These are phyloP conservation scores for Pammene aurita DNA, from an alignment of 2,888 invertebrate genomes.

Conservation along the genomic window DNA sequence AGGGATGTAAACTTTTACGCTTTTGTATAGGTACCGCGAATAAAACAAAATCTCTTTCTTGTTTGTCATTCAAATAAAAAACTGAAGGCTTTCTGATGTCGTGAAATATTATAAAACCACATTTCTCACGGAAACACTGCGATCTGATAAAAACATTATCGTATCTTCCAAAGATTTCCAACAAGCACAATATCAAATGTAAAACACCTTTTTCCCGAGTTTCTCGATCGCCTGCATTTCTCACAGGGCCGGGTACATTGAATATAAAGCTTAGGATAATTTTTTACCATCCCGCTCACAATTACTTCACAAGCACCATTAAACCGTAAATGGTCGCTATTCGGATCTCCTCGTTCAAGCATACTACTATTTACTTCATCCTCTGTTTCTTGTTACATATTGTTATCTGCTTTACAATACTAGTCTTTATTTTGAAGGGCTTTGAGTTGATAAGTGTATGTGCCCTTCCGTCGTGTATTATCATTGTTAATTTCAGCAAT, in stretches of 20 bases:
- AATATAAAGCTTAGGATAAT: conserved; percentile 31
- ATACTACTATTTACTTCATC: conserved; percentile 62
- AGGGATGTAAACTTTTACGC: not conserved
- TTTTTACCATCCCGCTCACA: conserved; percentile 48
- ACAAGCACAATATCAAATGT: conserved; percentile 10
- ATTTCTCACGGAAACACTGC: not conserved
- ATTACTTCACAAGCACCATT: conserved; percentile 61
- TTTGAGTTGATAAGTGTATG: conserved; percentile 50
- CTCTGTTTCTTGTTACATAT: conserved; percentile 51
- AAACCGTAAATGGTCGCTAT: conserved; percentile 62
- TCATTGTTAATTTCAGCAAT: conserved; percentile 74
- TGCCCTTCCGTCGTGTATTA: conserved; percentile 54
- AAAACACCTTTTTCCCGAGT: conserved; percentile 24
- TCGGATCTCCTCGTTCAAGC: conserved; percentile 61
- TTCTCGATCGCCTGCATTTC: conserved; percentile 24
- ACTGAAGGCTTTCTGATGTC: not conserved
- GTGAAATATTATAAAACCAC: not conserved
- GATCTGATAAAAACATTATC: conserved; percentile 14
- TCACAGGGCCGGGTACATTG: conserved; percentile 26
- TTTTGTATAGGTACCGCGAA: not conserved
- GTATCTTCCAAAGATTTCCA: conserved; percentile 3
- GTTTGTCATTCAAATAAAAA: not conserved
- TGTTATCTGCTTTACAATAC: conserved; percentile 43
- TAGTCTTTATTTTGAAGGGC: conserved; percentile 49
- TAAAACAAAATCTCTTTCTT: not conserved